Conservation (phyloP, 2,888 invertebrate species). For the Chromoteleia sp. region DNA sequence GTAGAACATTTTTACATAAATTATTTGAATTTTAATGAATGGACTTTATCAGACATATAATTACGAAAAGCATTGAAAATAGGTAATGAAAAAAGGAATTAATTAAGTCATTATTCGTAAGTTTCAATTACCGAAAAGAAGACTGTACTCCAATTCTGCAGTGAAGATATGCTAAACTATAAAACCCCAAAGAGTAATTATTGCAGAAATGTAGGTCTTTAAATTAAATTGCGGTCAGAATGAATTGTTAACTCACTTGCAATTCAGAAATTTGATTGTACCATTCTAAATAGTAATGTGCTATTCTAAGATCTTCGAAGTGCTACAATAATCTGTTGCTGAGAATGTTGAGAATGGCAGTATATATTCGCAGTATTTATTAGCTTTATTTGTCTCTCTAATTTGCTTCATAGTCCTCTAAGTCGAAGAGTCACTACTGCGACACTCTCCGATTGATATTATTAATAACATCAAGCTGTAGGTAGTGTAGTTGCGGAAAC, state of each 20-base stretch:
- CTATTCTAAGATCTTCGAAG: conserved; percentile 51
- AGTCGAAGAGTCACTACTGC: conserved; percentile 37
- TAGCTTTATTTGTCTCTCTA: conserved; percentile 58
- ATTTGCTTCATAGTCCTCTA: conserved; percentile 48
- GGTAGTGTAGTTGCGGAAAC: conserved; percentile 4
- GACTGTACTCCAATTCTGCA: not conserved
- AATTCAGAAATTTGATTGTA: conserved; percentile 51
- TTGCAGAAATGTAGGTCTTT: conserved; percentile 33
- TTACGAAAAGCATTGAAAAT: too few relatives aligned
- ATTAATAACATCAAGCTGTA: conserved; percentile 31
- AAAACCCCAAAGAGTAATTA: conserved; percentile 24
- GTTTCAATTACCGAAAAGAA: not conserved
- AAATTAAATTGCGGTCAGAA: conserved; percentile 47
- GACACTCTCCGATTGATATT: conserved; percentile 32
- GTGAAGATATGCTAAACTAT: not conserved
- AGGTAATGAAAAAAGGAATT: too few relatives aligned
- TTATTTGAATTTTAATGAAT: too few relatives aligned
- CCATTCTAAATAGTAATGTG: conserved; percentile 50
- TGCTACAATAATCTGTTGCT: conserved; percentile 39
- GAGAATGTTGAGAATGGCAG: conserved; percentile 33
- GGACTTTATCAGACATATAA: too few relatives aligned
- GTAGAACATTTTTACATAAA: too few relatives aligned
- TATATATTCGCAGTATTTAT: conserved; percentile 48
- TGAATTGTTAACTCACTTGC: conserved; percentile 51
- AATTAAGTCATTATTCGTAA: not conserved